phyloP scores from a whole-genome alignment of 2,113 vertebrate genomes.

The Boleophthalmus pectinirostris region DNA sequence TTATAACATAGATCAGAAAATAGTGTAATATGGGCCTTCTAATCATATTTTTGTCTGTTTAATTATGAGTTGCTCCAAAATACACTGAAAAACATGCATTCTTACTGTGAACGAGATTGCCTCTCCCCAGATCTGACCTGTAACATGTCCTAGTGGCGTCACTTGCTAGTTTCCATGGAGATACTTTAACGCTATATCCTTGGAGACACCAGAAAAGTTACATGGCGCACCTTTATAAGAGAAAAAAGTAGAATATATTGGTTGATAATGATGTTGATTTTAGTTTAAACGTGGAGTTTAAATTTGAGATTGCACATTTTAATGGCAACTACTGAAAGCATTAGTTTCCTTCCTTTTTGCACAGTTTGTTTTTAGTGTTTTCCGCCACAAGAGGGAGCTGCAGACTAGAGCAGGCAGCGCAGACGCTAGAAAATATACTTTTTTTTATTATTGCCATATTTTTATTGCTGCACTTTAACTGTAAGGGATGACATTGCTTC shows the following conservation, averaged over 20 bases:
- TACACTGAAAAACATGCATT: no score
- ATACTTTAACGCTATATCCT: no score
- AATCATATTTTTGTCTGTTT: no score
- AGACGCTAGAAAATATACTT: slow-evolving; percentile 10
- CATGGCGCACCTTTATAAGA: not conserved
- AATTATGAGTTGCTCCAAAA: no score
- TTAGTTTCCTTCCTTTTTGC: slow-evolving; percentile 11
- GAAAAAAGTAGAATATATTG: not conserved
- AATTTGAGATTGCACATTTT: not conserved
- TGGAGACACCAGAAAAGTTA: no score
- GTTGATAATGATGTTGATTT: not conserved
- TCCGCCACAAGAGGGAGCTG: slow-evolving; percentile 70
- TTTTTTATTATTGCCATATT: not conserved
- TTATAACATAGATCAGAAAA: no score
- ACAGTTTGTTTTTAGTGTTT: slow-evolving; percentile 17
- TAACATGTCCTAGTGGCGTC: no score
- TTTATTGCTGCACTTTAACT: slow-evolving; percentile 1
- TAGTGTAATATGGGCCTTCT: no score
- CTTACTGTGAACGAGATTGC: no score
- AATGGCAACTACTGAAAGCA: not conserved
- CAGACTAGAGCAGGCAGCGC: slow-evolving; percentile 34
- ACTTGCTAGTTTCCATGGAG: no score
- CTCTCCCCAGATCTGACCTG: no score
- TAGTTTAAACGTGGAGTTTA: not conserved
- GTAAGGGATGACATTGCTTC: not conserved